phyloP scores from a whole-genome alignment of 2,113 vertebrate genomes.

The Gymnarchus niloticus region DNA sequence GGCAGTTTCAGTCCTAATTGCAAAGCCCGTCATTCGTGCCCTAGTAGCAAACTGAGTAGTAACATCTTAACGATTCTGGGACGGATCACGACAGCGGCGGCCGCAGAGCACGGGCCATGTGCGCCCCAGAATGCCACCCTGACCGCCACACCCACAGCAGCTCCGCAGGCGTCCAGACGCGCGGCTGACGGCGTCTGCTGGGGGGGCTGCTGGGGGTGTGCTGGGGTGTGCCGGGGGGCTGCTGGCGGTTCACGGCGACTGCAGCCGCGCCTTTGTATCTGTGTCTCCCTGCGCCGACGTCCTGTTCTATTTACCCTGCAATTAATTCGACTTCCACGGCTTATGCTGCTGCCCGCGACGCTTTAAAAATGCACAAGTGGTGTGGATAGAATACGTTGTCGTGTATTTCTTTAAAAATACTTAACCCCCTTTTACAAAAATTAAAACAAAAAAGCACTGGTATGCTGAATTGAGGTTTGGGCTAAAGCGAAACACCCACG shows the following conservation, averaged over 20 bases:
- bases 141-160: constrained; percentile 15
- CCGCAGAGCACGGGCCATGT: background rate
- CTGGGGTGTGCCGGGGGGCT: background rate
- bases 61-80: constrained; percentile 12
- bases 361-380: background rate
- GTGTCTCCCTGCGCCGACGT: background rate
- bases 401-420: background rate
- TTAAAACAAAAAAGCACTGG: background rate
- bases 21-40: constrained; percentile 8
- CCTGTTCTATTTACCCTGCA: background rate
- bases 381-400: background rate
- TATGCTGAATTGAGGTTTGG: background rate
- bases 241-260: background rate
- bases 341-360: background rate
- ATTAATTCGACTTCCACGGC: background rate
- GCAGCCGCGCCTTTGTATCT: background rate
- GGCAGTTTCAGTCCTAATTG: constrained; percentile 12
- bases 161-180: background rate
- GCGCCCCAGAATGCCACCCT: constrained; percentile 15
- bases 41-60: background rate
- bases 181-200: constrained; percentile 9
- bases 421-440: background rate
- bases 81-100: background rate
- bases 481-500: background rate
- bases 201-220: background rate